Evolutionary conservation across 2,888 invertebrate genomes (phyloP).

Genomic region (Polymixis flavicincta): DNA sequence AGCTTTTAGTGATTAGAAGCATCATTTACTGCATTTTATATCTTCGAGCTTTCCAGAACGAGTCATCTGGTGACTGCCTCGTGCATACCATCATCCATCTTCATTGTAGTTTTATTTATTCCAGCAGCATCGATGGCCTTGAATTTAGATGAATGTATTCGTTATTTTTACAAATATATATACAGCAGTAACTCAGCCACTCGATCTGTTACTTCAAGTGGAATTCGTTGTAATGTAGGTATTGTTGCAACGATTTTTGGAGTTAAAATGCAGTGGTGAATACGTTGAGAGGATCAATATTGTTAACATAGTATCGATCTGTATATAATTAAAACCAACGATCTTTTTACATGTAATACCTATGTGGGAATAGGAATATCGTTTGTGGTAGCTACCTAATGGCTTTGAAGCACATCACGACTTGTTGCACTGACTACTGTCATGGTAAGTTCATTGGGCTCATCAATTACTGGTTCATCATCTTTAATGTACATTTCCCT

Average conservation of each 20-base stretch:
- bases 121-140: slow-evolving; percentile 81
- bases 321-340: slow-evolving; percentile 46
- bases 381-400: slow-evolving; percentile 16
- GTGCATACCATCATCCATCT: slow-evolving; percentile 81
- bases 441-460: slow-evolving; percentile 23
- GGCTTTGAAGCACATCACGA: slow-evolving; percentile 44
- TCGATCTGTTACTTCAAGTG: slow-evolving; percentile 56
- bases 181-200: slow-evolving; percentile 61
- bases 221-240: slow-evolving; percentile 38
- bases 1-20: slow-evolving; percentile 87
- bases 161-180: slow-evolving; percentile 71
- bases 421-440: slow-evolving; percentile 62
- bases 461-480: slow-evolving; percentile 54
- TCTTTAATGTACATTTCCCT: slow-evolving; percentile 19
- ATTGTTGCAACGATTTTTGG: slow-evolving; percentile 38
- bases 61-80: slow-evolving; percentile 80
- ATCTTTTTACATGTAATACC: slow-evolving; percentile 36
- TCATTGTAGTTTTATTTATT: slow-evolving; percentile 83
- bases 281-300: slow-evolving; percentile 37
- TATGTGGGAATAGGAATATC: slow-evolving; percentile 26
- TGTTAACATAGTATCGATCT: slow-evolving; percentile 51
- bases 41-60: slow-evolving; percentile 78
- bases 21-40: slow-evolving; percentile 83
- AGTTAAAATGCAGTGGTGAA: slow-evolving; percentile 50
- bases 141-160: slow-evolving; percentile 77